These are phyloP conservation scores for Hesperophylax magnus DNA, from an alignment of 1,140 invertebrate genomes.

Conservation along the genomic window DNA sequence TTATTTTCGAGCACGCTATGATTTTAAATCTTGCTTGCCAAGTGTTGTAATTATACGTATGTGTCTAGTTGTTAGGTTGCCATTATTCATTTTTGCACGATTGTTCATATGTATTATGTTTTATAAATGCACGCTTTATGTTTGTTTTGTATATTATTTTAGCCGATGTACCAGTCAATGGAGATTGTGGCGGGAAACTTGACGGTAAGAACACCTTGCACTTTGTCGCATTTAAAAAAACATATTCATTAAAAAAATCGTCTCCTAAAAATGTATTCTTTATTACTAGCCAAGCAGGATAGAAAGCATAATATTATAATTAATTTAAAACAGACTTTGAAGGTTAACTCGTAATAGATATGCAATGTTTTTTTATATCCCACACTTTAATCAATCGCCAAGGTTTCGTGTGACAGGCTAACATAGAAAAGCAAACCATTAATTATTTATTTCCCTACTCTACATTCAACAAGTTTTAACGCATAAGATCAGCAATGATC, in stretches of 20 bases:
- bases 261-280: background rate
- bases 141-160: slow-evolving; percentile 40
- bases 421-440: background rate
- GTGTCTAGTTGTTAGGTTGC: background rate
- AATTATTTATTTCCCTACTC: too few relatives aligned
- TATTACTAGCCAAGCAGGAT: background rate
- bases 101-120: background rate
- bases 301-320: slow-evolving; percentile 9
- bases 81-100: background rate
- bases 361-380: slow-evolving; percentile 9
- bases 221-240: background rate
- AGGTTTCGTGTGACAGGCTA: background rate
- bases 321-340: background rate
- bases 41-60: background rate
- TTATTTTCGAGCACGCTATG: background rate
- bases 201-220: slow-evolving; percentile 19
- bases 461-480: too few relatives aligned
- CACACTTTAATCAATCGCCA: background rate
- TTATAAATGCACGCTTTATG: slow-evolving; percentile 22
- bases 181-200: slow-evolving; percentile 30
- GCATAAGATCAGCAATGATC: too few relatives aligned
- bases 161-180: slow-evolving; percentile 49
- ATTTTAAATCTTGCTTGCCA: background rate
- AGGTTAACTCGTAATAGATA: slow-evolving; percentile 14
- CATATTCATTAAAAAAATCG: background rate